Evolutionary conservation across 2,888 invertebrate species (phyloP).

Genomic region (Hirtodrosophila histrioides): DNA sequence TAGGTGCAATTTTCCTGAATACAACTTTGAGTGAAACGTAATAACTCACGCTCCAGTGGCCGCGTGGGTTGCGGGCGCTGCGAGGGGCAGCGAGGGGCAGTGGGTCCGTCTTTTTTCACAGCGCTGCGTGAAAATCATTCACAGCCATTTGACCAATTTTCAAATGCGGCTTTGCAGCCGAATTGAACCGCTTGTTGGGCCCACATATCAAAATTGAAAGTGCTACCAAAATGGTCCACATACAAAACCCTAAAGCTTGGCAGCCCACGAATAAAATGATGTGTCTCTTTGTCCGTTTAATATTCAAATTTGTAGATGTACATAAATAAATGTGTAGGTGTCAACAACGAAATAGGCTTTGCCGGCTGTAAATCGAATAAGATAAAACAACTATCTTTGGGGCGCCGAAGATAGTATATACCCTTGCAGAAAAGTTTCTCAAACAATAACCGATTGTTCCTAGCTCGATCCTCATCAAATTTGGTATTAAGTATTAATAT

Average conservation of each 20-base stretch:
- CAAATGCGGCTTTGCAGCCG: background rate
- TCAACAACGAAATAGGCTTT: conserved; percentile 56
- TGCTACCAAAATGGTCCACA: conserved; percentile 50
- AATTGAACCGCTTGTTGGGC: background rate
- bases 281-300: conserved; percentile 37
- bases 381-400: no score
- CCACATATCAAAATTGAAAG: conserved; percentile 45
- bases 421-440: no score
- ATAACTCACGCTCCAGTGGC: conserved; percentile 39
- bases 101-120: conserved; percentile 10
- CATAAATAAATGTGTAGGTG: conserved; percentile 48
- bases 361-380: conserved; percentile 41
- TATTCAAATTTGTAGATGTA: no score
- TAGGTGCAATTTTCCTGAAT: conserved; percentile 32
- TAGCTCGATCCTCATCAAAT: no score
- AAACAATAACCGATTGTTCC: no score
- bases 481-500: no score
- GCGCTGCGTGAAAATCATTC: conserved; percentile 36
- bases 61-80: no score
- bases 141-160: conserved; percentile 24
- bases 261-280: conserved; percentile 46
- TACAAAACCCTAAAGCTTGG: conserved; percentile 41
- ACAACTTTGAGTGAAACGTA: conserved; percentile 25
- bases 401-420: no score
- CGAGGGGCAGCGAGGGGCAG: background rate